A percentile compares a stretch with the other conserved stretches of the same genome.
These are phyloP conservation scores for Brachionus asplanchnoidis DNA, from an alignment of 1,140 invertebrate species.

Conservation along the genomic window DNA sequence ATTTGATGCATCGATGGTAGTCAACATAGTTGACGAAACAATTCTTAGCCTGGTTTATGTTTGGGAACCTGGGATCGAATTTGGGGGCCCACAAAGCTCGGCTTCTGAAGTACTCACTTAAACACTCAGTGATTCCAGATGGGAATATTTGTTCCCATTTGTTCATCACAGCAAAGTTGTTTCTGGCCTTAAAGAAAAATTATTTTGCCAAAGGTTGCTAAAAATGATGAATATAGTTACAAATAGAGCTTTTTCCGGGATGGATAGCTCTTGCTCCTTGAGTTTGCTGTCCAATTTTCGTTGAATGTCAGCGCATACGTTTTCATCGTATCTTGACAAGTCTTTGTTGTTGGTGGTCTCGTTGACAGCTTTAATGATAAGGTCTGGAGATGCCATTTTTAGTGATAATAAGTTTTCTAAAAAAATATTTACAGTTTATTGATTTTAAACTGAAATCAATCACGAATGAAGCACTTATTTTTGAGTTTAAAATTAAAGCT, in stretches of 20 bases:
- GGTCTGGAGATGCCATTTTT: conserved; percentile 35
- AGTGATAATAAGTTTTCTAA: not conserved
- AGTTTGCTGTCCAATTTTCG: conserved; percentile 18
- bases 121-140: conserved; percentile 10
- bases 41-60: conserved; percentile 41
- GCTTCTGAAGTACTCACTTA: conserved; percentile 30
- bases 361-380: conserved; percentile 4
- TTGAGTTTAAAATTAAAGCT: not conserved
- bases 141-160: conserved; percentile 41
- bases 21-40: conserved; percentile 43
- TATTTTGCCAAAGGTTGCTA: not conserved
- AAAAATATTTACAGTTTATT: not conserved
- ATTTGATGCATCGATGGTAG: conserved; percentile 40
- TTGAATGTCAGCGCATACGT: conserved; percentile 27
- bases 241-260: not conserved
- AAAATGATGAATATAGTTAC: not conserved
- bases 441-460: not conserved
- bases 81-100: conserved; percentile 33
- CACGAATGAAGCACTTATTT: not conserved
- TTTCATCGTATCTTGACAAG: conserved; percentile 33
- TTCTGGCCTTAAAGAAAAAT: conserved; percentile 7
- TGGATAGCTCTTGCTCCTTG: not conserved
- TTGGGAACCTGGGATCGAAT: conserved; percentile 42
- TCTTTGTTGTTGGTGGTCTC: conserved; percentile 3
- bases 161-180: conserved; percentile 28